phyloP scores from a whole-genome alignment of 37 sponge, comb jelly and placozoan genomes.

The Trichoplax adhaerens region DNA sequence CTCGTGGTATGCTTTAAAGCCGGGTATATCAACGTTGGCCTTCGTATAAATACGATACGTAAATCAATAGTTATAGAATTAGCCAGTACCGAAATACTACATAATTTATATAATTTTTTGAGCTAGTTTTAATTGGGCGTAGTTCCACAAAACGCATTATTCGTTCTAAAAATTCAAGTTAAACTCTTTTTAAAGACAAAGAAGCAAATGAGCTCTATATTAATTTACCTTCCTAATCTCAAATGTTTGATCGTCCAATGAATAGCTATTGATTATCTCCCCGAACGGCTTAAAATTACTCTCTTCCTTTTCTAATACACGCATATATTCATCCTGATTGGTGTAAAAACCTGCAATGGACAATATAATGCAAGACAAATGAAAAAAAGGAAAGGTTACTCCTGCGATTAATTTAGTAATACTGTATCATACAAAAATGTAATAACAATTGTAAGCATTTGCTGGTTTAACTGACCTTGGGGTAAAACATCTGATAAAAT shows the following conservation, averaged over 20 bases:
- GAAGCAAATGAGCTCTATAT: not conserved
- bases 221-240: conserved; percentile 31
- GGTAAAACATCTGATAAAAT: conserved; percentile 28
- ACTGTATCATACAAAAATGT: too few relatives aligned
- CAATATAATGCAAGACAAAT: not conserved
- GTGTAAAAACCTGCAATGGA: conserved; percentile 8
- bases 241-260: conserved; percentile 7
- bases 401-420: not conserved
- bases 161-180: too few relatives aligned
- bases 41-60: conserved; percentile 14
- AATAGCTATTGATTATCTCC: conserved; percentile 24
- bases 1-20: conserved; percentile 38
- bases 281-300: conserved; percentile 41
- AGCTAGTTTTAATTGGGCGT: not conserved
- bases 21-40: conserved; percentile 26
- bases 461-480: conserved; percentile 8
- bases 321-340: conserved; percentile 28
- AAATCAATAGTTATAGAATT: not conserved
- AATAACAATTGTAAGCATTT: not conserved
- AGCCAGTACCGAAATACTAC: not conserved
- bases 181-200: too few relatives aligned
- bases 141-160: too few relatives aligned
- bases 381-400: not conserved
- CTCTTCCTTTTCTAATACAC: conserved; percentile 6
- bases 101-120: not conserved